These are phyloP conservation scores for Cinclus cinclus DNA, from an alignment of 2,113 vertebrate species.

Conservation along the genomic window DNA sequence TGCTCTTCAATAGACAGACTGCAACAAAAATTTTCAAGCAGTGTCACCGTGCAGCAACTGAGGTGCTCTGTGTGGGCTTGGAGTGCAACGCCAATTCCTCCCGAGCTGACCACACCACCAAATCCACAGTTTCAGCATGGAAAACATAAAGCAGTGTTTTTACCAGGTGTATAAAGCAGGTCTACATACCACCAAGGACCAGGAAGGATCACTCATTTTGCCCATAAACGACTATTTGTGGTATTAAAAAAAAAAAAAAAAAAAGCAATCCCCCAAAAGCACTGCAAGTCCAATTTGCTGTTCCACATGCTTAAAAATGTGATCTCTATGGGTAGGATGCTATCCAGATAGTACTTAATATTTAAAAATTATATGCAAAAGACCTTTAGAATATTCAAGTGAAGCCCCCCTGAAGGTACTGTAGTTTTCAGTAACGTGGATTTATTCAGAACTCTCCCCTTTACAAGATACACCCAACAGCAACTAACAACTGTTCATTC, in stretches of 20 bases:
- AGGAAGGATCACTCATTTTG: not conserved
- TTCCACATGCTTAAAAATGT: not conserved
- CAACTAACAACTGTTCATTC: not conserved
- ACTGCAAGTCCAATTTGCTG: not conserved
- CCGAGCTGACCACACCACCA: not conserved
- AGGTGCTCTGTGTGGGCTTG: not conserved
- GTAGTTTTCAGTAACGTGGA: not conserved
- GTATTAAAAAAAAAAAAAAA: not conserved
- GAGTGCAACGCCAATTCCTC: not conserved
- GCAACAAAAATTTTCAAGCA: not conserved
- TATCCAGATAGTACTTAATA: not conserved
- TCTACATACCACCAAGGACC: not conserved
- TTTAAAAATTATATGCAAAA: not conserved
- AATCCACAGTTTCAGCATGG: not conserved
- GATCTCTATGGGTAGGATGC: not conserved
- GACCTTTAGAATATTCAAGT: not conserved
- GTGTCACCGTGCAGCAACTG: rapidly evolving
- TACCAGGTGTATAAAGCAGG: not conserved
- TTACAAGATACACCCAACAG: not conserved
- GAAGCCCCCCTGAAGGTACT: not conserved
- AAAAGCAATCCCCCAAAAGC: not conserved
- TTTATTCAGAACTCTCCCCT: not conserved
- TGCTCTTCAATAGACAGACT: not conserved
- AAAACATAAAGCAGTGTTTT: not conserved
- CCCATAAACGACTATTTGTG: not conserved